Evolutionary conservation across 2,113 vertebrate species (phyloP).

Genomic region (Mastomys natalensis): DNA sequence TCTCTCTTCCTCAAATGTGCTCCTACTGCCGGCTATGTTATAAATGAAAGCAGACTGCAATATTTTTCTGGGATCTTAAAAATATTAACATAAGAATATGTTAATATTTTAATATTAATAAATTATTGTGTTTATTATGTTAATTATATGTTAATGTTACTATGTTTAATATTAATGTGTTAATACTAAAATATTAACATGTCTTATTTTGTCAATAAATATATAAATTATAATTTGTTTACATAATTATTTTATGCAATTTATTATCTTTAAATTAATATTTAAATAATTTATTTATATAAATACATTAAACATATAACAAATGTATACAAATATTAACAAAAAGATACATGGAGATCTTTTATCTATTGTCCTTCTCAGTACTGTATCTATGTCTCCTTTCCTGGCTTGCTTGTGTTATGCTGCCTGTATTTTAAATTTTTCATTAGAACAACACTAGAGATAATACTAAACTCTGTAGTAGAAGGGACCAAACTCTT

Average conservation of each 20-base stretch:
- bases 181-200: background rate
- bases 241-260: too few species aligned
- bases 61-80: background rate
- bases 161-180: too few species aligned
- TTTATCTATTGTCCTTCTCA: slow-evolving; percentile 24
- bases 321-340: too few species aligned
- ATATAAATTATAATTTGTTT: background rate
- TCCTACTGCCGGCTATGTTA: background rate
- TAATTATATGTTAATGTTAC: too few species aligned
- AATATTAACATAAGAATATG: background rate
- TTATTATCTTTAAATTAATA: too few species aligned
- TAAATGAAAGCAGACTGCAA: background rate
- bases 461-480: background rate
- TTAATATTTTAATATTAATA: too few species aligned
- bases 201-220: too few species aligned
- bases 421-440: slow-evolving; percentile 23
- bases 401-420: background rate
- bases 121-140: too few species aligned
- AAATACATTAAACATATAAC: too few species aligned
- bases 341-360: background rate
- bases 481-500: background rate
- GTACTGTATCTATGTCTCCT: background rate
- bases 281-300: too few species aligned
- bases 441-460: background rate
- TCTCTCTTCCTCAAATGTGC: slow-evolving; percentile 27